Evolutionary conservation across 2,113 vertebrate genomes (phyloP).

Genomic region (Mohoua ochrocephala): DNA sequence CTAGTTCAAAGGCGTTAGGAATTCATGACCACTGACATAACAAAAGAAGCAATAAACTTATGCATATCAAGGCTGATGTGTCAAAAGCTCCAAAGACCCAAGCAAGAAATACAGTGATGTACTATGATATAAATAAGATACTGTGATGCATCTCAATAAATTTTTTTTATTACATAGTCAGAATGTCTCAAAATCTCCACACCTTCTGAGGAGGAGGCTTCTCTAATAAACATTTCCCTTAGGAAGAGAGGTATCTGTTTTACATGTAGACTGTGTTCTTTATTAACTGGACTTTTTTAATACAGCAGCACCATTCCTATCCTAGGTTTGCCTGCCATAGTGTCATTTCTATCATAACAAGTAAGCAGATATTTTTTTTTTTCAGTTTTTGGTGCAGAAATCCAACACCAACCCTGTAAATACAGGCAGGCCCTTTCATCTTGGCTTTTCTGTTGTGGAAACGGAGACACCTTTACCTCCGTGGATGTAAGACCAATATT

Average conservation of each 20-base stretch:
- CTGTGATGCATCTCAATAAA: not conserved
- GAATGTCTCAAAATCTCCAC: not conserved
- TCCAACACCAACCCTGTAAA: not conserved
- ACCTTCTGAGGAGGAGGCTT: not conserved
- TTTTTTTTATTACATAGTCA: not conserved
- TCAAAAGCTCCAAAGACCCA: constrained; percentile 14
- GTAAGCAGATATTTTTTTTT: not conserved
- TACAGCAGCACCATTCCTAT: not conserved
- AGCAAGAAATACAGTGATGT: not conserved
- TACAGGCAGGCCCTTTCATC: not conserved
- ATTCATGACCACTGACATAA: constrained; percentile 15
- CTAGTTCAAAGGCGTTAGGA: constrained; percentile 23
- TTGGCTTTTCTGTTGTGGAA: not conserved
- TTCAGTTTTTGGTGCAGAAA: not conserved
- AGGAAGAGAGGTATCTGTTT: not conserved
- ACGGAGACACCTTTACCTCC: not conserved
- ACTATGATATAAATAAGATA: not conserved
- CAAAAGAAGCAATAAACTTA: constrained; percentile 12
- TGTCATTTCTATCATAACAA: not conserved
- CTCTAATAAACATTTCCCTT: not conserved
- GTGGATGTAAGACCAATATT: not conserved
- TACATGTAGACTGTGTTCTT: not conserved
- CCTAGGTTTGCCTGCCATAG: not conserved
- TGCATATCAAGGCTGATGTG: not conserved
- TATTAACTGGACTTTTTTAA: not conserved